A percentile compares a stretch with the other conserved stretches of the same genome.
These are phyloP conservation scores for Barypeithes pellucidus DNA, from an alignment of 2,888 invertebrate species.

Conservation along the genomic window DNA sequence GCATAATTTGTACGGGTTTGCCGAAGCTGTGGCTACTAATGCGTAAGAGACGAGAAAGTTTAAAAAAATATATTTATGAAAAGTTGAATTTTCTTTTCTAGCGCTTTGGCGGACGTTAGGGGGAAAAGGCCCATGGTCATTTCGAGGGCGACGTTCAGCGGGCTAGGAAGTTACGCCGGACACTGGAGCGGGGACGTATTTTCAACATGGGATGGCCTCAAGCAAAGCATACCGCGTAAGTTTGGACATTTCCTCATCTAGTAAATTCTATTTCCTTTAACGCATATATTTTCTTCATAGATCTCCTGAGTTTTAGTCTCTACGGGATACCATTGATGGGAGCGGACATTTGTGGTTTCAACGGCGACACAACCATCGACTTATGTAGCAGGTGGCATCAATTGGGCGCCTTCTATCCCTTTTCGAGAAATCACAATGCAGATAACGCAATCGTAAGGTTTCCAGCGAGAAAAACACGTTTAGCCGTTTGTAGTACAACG, in stretches of 20 bases:
- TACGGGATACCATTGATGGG: constrained; percentile 90
- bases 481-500: too few species aligned
- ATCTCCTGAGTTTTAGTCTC: constrained; percentile 81
- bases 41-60: constrained; percentile 72
- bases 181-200: constrained; percentile 90
- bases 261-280: too few species aligned
- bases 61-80: background rate
- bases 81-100: constrained; percentile 61
- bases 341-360: constrained; percentile 90
- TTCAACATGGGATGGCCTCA: constrained; percentile 86
- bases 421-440: constrained; percentile 88
- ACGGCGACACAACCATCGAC: constrained; percentile 80
- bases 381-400: constrained; percentile 90
- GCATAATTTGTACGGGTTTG: constrained; percentile 85
- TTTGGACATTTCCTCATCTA: too few species aligned
- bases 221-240: constrained; percentile 80
- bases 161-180: constrained; percentile 82
- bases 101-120: constrained; percentile 78
- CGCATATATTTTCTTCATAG: too few species aligned
- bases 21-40: constrained; percentile 83
- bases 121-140: constrained; percentile 84
- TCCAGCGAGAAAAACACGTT: background rate
- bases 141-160: constrained; percentile 85
- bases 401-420: constrained; percentile 91
- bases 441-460: constrained; percentile 76